A percentile compares a stretch with the other conserved stretches of the same genome.
Conservation (phyloP, 2,113 vertebrate genomes). For the Mustelus asterias region DNA sequence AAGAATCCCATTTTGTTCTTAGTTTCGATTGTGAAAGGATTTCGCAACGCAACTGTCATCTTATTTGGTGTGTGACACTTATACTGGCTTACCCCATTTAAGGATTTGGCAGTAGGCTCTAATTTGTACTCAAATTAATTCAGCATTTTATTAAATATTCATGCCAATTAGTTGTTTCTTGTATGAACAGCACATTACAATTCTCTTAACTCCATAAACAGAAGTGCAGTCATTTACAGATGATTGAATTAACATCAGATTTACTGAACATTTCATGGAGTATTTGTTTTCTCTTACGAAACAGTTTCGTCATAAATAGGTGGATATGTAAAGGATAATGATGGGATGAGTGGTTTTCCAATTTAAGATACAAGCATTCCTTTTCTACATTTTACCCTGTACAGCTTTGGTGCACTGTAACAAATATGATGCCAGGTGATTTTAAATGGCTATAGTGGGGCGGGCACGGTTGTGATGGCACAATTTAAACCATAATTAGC, state of each 20-base stretch:
- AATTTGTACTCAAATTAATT: slow-evolving; percentile 18
- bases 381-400: background rate
- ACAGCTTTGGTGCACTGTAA: background rate
- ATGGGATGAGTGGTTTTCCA: background rate
- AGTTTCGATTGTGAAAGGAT: background rate
- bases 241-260: background rate
- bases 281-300: background rate
- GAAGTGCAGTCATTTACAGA: slow-evolving; percentile 4
- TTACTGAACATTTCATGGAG: background rate
- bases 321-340: background rate
- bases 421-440: background rate
- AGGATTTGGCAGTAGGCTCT: background rate
- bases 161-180: slow-evolving; percentile 16
- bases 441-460: background rate
- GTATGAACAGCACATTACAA: background rate
- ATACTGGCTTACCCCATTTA: background rate
- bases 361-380: background rate
- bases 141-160: slow-evolving; percentile 15
- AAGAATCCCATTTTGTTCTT: background rate
- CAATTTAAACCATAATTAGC: background rate
- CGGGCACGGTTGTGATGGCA: too few relatives aligned
- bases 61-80: background rate
- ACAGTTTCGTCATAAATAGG: background rate
- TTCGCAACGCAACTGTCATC: background rate
- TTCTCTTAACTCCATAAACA: background rate